Percentiles rank a stretch among this genome's conserved stretches.
Conservation (phyloP, 2,888 invertebrate genomes). For the Ectemnius lituratus region DNA sequence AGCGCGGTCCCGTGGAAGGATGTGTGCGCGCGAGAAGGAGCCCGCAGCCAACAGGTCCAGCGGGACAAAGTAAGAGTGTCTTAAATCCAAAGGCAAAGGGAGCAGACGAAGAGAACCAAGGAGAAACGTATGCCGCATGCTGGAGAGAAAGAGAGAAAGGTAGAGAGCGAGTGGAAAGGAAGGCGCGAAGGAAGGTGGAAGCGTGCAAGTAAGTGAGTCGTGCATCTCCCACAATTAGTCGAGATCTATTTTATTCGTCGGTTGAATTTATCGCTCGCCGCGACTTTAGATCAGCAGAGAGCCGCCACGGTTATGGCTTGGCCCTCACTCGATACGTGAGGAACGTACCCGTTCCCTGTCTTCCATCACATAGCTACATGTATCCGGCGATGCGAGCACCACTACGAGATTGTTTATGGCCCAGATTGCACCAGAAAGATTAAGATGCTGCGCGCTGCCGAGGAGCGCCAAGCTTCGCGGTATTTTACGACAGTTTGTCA, state of each 20-base stretch:
- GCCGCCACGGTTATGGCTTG: conserved; percentile 23
- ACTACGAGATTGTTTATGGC: conserved; percentile 67
- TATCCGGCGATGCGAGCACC: conserved; percentile 18
- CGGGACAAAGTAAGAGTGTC: conserved; percentile 17
- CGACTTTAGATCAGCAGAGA: conserved; percentile 69
- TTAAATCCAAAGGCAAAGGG: conserved; percentile 9
- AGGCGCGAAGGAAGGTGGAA: conserved; percentile 38
- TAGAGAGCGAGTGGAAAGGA: conserved; percentile 4
- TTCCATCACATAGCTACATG: conserved; percentile 20
- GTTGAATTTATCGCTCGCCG: conserved; percentile 75
- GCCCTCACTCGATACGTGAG: conserved; percentile 42
- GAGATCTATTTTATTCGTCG: conserved; percentile 76
- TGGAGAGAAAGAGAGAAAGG: conserved; percentile 12
- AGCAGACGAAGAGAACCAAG: conserved; percentile 10
- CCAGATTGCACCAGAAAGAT: conserved; percentile 66
- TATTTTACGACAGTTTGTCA: conserved; percentile 47
- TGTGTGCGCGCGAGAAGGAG: conserved; percentile 43
- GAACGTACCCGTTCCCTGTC: conserved; percentile 28
- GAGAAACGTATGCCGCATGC: neutral
- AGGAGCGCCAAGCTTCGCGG: conserved; percentile 27
- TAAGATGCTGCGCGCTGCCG: conserved; percentile 68
- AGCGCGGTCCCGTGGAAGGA: conserved; percentile 42
- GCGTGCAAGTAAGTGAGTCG: conserved; percentile 72
- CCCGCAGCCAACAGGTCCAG: conserved; percentile 15
- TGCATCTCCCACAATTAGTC: conserved; percentile 77